Conservation (phyloP, 2,113 vertebrate species). For the Symphodus melops region DNA sequence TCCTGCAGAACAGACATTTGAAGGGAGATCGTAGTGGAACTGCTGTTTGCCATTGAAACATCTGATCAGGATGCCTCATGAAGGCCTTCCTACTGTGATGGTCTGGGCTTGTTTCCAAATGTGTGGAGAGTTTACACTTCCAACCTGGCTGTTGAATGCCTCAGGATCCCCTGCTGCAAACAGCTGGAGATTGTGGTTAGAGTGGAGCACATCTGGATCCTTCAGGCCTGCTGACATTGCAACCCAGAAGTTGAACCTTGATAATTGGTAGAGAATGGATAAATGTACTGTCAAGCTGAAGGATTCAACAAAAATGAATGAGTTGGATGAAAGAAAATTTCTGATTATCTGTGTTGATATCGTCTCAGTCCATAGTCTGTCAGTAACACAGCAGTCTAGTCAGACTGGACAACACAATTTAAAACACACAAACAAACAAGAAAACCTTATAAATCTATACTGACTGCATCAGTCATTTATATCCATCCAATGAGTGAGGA, state of each 20-base stretch:
- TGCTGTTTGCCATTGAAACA: background rate
- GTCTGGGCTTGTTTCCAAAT: background rate
- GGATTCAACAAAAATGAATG: no score
- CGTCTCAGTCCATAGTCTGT: no score
- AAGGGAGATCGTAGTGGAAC: background rate
- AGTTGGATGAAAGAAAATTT: no score
- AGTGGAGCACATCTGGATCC: constrained; percentile 6
- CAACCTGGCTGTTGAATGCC: background rate
- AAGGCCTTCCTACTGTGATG: background rate
- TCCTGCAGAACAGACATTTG: background rate
- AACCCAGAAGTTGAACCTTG: background rate
- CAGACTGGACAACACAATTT: no score
- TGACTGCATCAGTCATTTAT: no score
- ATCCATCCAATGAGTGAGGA: no score
- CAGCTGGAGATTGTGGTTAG: background rate
- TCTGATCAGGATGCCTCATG: background rate
- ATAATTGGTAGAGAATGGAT: background rate
- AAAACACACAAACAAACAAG: no score
- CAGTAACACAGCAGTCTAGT: no score
- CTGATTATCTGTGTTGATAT: no score
- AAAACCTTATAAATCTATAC: no score
- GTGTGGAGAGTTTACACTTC: background rate
- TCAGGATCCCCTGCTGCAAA: background rate
- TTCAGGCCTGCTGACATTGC: background rate
- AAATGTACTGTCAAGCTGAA: background rate